These are phyloP conservation scores for Crotalus helleri DNA, from an alignment of 2,113 vertebrate genomes.

Conservation along the genomic window DNA sequence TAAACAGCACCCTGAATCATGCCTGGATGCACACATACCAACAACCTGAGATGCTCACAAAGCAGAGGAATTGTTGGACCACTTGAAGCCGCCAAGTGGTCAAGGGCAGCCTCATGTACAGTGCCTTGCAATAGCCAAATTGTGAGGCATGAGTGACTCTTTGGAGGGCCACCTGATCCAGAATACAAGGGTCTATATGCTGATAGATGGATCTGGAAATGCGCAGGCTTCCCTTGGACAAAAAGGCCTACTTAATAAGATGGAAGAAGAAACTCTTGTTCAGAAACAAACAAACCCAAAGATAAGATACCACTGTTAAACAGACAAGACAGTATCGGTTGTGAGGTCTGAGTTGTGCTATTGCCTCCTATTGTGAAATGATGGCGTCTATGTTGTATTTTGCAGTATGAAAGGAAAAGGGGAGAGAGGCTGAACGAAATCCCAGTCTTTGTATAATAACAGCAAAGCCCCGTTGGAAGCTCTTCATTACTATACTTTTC, in stretches of 20 bases:
- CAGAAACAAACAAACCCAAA: conserved; percentile 1
- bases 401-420: conserved; percentile 24
- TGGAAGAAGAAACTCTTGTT: not conserved
- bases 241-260: not conserved
- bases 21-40: not conserved
- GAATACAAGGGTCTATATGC: not conserved
- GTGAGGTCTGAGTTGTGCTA: conserved; percentile 39
- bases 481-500: conserved; percentile 58
- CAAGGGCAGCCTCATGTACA: not conserved
- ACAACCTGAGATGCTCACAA: not conserved
- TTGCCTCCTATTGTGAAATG: conserved; percentile 42
- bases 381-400: conserved; percentile 28
- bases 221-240: not conserved
- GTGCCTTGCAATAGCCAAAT: not conserved
- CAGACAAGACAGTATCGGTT: conserved; percentile 17
- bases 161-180: not conserved
- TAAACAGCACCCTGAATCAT: not conserved
- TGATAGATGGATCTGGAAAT: not conserved
- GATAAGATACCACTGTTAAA: not conserved
- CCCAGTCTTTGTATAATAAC: conserved; percentile 29
- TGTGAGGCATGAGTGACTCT: not conserved
- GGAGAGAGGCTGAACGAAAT: conserved; percentile 41
- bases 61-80: not conserved
- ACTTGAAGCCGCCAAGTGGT: not conserved
- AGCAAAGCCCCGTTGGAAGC: conserved; percentile 47